Evolutionary conservation across 2,888 invertebrate species (phyloP).

Genomic region (Ophioninae sp.): DNA sequence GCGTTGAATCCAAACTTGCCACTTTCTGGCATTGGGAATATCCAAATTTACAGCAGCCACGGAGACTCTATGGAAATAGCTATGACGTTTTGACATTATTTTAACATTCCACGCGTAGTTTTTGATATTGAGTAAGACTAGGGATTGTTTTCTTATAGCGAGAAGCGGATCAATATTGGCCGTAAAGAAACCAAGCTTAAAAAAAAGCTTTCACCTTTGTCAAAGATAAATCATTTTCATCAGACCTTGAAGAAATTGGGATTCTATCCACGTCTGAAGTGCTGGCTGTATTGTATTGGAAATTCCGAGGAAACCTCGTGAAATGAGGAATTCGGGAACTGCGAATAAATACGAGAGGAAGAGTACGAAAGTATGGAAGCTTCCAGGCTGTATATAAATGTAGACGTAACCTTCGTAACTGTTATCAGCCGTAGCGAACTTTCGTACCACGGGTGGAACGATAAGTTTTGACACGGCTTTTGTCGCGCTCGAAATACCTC

Average conservation of each 20-base stretch:
- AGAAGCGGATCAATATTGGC: background rate
- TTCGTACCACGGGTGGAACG: slow-evolving; percentile 63
- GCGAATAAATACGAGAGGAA: slow-evolving; percentile 9
- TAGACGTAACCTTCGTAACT: slow-evolving; percentile 1
- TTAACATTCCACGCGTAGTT: background rate
- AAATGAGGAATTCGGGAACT: slow-evolving; percentile 36
- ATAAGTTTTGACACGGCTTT: slow-evolving; percentile 66
- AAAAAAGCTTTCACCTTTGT: background rate
- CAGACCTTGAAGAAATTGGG: background rate
- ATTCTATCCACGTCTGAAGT: slow-evolving; percentile 11
- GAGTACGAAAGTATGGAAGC: slow-evolving; percentile 14
- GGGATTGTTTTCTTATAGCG: background rate
- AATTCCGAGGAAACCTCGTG: slow-evolving; percentile 34
- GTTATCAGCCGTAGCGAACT: slow-evolving; percentile 52
- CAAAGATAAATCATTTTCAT: background rate
- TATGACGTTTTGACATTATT: no score
- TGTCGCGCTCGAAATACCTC: slow-evolving; percentile 60
- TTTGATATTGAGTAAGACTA: background rate
- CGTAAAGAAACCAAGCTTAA: background rate
- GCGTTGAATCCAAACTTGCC: no score
- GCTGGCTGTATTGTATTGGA: slow-evolving; percentile 24
- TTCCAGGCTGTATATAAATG: slow-evolving; percentile 1
- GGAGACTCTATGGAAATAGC: no score
- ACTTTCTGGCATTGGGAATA: no score
- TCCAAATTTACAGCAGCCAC: no score